Evolutionary conservation across 1,140 invertebrate genomes (phyloP), one percentile per base, ranked within the genome.

Genomic region (Microvelia longipes): DNA sequence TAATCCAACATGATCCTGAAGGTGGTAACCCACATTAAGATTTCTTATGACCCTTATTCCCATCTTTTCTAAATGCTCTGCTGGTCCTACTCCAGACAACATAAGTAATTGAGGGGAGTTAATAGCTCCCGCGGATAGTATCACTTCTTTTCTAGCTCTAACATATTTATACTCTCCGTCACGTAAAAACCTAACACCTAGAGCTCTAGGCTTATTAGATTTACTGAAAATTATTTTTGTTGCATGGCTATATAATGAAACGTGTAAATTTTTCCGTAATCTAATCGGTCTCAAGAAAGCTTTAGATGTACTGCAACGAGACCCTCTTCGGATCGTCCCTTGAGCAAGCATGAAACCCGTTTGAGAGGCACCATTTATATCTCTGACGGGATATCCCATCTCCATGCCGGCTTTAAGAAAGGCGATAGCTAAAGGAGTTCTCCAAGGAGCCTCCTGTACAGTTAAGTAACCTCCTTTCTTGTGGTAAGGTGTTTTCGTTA

Each of bases 271-370:
- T 19, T 80, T 78, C 25, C 93, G 82, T 35, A 88, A 83, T 15
- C 89, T 82, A 0, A 92, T 86, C 0, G 93, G 92, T 68, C 90
- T 80, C 0, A 96, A 80, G 76, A 95, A 96, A 0, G 91, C 93
- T 77, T 92, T 92, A 0, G 92, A 86, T 0, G 93, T 93, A 66
- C 90, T 93, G 79, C 94, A 96, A 50, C 94, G 82, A 13, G 87
- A 88, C 0, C 93, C 93, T 68, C 92, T 84, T 35, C 93, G 80
- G 24, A 94, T 90, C 0, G 93, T 96, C 35, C 84, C 89, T 82
- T 92, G 94, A 0, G 89, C 85, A 62, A 92, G 75, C 90, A 93
- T 92, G 75, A 91, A 92, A 30, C 90, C 91, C 1, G 89, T 90
- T 80, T 93, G 91, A 75, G 86, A 84, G 66, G 82, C 87, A 0